Evolutionary conservation across 2,113 vertebrate genomes (phyloP).

Genomic region (Phaethornis superciliosus): DNA sequence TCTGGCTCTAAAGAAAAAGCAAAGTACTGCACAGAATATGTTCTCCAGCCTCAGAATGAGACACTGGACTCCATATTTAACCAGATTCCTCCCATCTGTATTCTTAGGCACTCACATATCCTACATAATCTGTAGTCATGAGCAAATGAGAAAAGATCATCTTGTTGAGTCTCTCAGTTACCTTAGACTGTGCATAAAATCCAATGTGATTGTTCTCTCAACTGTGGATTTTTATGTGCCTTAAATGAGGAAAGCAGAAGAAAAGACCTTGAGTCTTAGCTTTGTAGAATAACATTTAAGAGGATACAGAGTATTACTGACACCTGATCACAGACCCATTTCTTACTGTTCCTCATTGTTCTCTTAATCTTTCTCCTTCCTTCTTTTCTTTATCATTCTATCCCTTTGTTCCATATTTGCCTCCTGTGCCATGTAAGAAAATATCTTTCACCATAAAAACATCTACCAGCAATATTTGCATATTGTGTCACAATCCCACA

Average conservation of each 20-base stretch:
- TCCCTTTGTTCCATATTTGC: background rate
- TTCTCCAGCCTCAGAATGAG: background rate
- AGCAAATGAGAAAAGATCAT: background rate
- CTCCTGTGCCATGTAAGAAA: background rate
- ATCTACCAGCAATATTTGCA: background rate
- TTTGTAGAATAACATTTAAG: background rate
- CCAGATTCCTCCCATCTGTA: background rate
- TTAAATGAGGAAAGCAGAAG: background rate
- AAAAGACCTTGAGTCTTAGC: background rate
- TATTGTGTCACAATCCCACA: background rate
- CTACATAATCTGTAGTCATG: background rate
- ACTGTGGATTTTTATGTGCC: background rate
- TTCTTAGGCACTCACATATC: background rate
- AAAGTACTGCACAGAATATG: background rate
- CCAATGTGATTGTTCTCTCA: background rate
- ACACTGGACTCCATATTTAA: background rate
- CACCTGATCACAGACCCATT: background rate
- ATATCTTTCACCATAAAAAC: background rate
- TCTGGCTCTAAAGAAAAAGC: background rate
- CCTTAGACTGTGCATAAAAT: background rate
- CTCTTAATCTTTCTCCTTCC: background rate
- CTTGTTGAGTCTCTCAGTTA: background rate
- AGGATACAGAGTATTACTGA: background rate
- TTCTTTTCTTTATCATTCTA: background rate
- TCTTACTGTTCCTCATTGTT: background rate